phyloP scores from a whole-genome alignment of 2,888 invertebrate species.

The Phrixothrix hirtus region DNA sequence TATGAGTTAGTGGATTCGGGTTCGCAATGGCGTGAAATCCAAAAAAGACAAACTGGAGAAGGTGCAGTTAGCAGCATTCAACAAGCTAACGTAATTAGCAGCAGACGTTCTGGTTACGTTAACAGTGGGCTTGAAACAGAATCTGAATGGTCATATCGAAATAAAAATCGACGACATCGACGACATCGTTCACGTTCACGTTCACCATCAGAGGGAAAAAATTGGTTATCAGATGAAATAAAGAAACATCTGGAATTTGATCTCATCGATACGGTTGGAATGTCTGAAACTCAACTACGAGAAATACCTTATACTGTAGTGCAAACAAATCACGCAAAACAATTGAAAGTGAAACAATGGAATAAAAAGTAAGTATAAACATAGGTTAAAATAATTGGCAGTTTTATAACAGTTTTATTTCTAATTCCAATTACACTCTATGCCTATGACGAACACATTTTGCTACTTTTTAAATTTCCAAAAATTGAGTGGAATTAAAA shows the following conservation, averaged over 20 bases:
- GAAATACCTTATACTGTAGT: slow-evolving; percentile 90
- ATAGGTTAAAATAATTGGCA: no score
- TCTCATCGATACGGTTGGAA: slow-evolving; percentile 84
- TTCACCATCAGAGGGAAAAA: slow-evolving; percentile 70
- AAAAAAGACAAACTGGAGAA: slow-evolving; percentile 68
- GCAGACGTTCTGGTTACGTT: slow-evolving; percentile 54
- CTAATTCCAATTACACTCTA: no score
- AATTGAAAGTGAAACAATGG: slow-evolving; percentile 59
- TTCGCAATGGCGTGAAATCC: slow-evolving; percentile 86
- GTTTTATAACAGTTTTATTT: no score
- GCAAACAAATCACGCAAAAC: slow-evolving; percentile 68
- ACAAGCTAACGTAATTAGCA: slow-evolving; percentile 71
- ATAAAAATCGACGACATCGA: slow-evolving; percentile 47
- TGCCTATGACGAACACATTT: no score
- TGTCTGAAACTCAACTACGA: slow-evolving; percentile 83
- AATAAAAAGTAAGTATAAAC: slow-evolving; percentile 39
- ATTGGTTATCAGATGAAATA: slow-evolving; percentile 75
- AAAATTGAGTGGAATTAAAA: no score
- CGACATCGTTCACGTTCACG: slow-evolving; percentile 64
- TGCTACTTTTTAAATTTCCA: no score
- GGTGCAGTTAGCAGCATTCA: slow-evolving; percentile 62
- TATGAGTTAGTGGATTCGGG: slow-evolving; percentile 84
- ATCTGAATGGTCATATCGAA: slow-evolving; percentile 53
- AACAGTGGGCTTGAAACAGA: slow-evolving; percentile 58
- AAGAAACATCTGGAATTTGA: slow-evolving; percentile 88